Evolutionary conservation across 1,140 invertebrate genomes (phyloP).

Genomic region (Hylaeus anthracinus): DNA sequence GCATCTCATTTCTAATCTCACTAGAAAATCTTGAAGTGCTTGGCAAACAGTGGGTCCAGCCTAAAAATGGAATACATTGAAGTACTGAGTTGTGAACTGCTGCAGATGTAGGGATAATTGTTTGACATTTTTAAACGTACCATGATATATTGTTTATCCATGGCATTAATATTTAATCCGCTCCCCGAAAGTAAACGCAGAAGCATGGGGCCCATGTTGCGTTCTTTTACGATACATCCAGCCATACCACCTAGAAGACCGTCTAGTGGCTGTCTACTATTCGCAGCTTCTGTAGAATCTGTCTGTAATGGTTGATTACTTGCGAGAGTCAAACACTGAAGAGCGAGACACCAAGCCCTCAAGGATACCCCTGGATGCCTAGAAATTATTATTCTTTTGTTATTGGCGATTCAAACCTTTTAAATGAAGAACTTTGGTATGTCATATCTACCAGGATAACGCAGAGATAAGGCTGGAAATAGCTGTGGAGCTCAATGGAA

Average conservation of each 20-base stretch:
- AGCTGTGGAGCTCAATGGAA: conserved; percentile 86
- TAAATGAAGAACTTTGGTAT: background rate
- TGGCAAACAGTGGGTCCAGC: conserved; percentile 90
- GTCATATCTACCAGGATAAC: conserved; percentile 80
- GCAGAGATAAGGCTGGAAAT: conserved; percentile 87
- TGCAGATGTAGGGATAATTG: background rate
- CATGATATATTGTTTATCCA: conserved; percentile 81
- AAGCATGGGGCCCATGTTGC: conserved; percentile 87
- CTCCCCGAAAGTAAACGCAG: conserved; percentile 87
- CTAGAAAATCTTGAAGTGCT: conserved; percentile 87
- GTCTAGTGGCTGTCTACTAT: conserved; percentile 71
- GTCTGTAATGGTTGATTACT: conserved; percentile 79
- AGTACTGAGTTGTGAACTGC: background rate
- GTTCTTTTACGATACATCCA: conserved; percentile 85
- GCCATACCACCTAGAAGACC: conserved; percentile 81
- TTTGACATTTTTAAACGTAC: conserved; percentile 71
- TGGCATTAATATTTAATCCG: conserved; percentile 80
- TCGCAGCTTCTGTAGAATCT: conserved; percentile 69
- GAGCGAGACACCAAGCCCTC: conserved; percentile 87
- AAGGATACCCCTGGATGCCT: conserved; percentile 86
- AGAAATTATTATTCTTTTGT: conserved; percentile 24
- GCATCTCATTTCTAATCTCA: conserved; percentile 86
- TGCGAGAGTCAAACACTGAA: conserved; percentile 84
- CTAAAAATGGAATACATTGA: conserved; percentile 74
- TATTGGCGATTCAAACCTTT: background rate